phyloP scores from a whole-genome alignment of 2,113 vertebrate genomes.

The Siniperca knerii region DNA sequence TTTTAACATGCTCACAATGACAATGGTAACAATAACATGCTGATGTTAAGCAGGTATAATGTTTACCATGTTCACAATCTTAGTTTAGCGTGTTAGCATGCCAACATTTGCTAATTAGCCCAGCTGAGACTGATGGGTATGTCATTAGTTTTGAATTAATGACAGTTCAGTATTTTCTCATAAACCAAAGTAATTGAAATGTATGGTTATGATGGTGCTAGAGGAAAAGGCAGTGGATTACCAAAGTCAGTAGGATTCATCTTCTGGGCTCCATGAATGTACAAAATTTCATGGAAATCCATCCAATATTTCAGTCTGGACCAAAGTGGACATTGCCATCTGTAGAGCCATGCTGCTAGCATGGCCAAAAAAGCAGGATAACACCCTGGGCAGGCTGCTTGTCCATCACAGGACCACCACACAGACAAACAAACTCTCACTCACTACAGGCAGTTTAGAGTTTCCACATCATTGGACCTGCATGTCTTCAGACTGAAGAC shows the following conservation, averaged over 20 bases:
- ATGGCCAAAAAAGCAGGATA: background rate
- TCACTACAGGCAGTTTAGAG: background rate
- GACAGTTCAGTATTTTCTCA: background rate
- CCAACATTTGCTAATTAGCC: background rate
- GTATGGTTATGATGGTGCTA: too few relatives aligned
- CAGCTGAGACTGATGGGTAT: constrained; percentile 3
- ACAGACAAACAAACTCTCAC: background rate
- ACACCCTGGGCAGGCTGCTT: background rate
- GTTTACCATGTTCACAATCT: too few relatives aligned
- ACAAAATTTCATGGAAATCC: background rate
- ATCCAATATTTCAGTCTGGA: background rate
- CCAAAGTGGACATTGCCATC: background rate
- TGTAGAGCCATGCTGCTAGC: background rate
- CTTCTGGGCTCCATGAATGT: background rate
- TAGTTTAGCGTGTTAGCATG: background rate
- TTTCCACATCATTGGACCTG: background rate
- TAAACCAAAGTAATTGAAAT: background rate
- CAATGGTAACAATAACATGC: too few relatives aligned
- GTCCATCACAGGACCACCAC: background rate
- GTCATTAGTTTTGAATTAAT: background rate
- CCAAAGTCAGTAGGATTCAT: background rate
- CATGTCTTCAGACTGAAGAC: background rate
- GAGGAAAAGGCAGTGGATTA: background rate
- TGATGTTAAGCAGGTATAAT: background rate
- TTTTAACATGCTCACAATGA: background rate